Evolutionary conservation across 2,113 vertebrate genomes (phyloP), one percentile per base, ranked within the genome.

Genomic region (Aleadryas rufinucha): DNA sequence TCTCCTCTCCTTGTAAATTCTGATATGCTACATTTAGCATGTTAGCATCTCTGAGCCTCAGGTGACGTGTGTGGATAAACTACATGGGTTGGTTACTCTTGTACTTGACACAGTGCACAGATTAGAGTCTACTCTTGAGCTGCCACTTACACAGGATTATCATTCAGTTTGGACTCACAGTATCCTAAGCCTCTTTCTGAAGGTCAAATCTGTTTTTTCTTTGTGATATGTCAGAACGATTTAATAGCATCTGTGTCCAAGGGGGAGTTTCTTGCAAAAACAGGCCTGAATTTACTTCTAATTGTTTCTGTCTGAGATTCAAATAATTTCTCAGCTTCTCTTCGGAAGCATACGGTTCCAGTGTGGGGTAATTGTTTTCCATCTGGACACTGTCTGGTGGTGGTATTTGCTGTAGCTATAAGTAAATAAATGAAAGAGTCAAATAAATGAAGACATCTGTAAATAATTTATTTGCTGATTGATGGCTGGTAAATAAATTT

Each of bases 401-500:
- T 83, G 86, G 82, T 95, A 90, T 95, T 96, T 95, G 93, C 90
- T 96, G 90, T 63, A 96, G 75, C 90, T 84, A n/a, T 93, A 95
- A 94, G 87, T 95, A 96, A 96, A 96, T 95, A 97, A 96, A 95
- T 92, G 89, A 95, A 94, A 94, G 79, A 96, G 82, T 91, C 78
- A 88, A 96, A 83, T 91, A 96, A 94, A 97, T 90, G 69, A 92
- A 88, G 63, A 96, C 95, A 96, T 91, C 88, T 96, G 95, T 94
- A 96, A 96, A 97, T 95, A 94, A 91, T 96, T 96, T 96, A 83
- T 97, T 96, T 96, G 79, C 79, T 88, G 93, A 95, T 95, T 96
- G 95, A 96, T 91, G 90, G 69, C 60, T 77, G 56, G 87, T 80
- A 96, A 96, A 96, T 95, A 97, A 96, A 91, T 27, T 90, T 68